A percentile compares a stretch with the other conserved stretches of the same genome.
Evolutionary conservation across 2,888 invertebrate species (phyloP).

Genomic region (Lepidocyrtinus sp.): DNA sequence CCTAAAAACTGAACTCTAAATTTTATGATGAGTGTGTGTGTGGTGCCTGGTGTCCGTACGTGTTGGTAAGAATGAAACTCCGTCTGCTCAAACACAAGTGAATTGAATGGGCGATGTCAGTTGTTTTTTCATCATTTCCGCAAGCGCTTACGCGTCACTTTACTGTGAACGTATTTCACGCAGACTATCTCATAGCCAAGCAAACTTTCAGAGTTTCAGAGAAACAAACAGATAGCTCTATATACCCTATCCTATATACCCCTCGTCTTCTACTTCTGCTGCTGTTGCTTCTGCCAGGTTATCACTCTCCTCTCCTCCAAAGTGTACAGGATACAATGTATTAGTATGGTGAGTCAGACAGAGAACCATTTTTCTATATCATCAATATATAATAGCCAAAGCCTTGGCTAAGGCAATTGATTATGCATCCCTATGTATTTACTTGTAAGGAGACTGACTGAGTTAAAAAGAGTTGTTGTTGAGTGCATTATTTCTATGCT

Average conservation of each 20-base stretch:
- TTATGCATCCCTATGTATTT: too few relatives aligned
- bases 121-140: slow-evolving; percentile 65
- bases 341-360: too few relatives aligned
- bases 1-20: not conserved
- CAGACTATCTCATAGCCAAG: slow-evolving; percentile 2
- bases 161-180: slow-evolving; percentile 41
- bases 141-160: slow-evolving; percentile 65
- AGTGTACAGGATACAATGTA: not conserved
- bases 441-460: too few relatives aligned
- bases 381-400: not conserved
- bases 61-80: slow-evolving; percentile 11
- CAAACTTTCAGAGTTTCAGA: not conserved
- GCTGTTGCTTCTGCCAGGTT: too few relatives aligned
- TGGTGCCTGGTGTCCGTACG: slow-evolving; percentile 13
- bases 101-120: slow-evolving; percentile 65
- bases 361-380: too few relatives aligned
- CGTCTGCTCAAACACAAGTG: slow-evolving; percentile 58
- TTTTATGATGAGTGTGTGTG: not conserved
- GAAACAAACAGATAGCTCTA: not conserved
- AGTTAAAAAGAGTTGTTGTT: too few relatives aligned
- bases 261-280: too few relatives aligned
- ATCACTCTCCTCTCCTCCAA: slow-evolving; percentile 2
- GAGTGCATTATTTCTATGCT: too few relatives aligned
- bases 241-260: not conserved
- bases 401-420: too few relatives aligned